Evolutionary conservation across 2,797 vertebrate genomes (phyloP).

Genomic region (Gymnopithys bicolor): DNA sequence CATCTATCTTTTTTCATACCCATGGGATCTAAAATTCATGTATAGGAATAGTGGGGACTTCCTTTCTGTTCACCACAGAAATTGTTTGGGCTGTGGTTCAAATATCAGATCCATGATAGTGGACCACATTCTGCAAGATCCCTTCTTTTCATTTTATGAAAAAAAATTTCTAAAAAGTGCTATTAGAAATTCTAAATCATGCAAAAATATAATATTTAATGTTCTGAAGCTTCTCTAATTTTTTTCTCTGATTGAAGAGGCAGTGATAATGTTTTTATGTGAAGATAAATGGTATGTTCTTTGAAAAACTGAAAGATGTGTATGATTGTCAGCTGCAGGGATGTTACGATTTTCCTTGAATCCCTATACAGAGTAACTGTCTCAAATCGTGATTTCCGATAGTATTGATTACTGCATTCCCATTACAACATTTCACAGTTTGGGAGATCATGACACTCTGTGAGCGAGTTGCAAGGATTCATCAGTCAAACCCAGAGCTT

Average conservation of each 20-base stretch:
- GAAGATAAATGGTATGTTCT: not conserved
- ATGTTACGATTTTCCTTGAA: not conserved
- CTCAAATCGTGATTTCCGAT: slow-evolving; percentile 66
- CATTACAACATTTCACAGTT: slow-evolving; percentile 59
- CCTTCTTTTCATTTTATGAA: not conserved
- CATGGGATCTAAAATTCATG: not conserved
- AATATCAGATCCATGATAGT: not conserved
- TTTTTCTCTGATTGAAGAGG: not conserved
- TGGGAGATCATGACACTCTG: slow-evolving; percentile 39
- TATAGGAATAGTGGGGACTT: not conserved
- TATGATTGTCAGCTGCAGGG: not conserved
- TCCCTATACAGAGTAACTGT: not conserved
- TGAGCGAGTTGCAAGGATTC: slow-evolving; percentile 3
- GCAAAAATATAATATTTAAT: not conserved
- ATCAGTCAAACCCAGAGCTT: not conserved
- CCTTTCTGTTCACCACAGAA: not conserved
- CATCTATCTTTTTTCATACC: not conserved
- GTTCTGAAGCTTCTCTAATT: not conserved
- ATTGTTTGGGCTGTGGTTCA: not conserved
- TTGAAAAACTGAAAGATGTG: not conserved
- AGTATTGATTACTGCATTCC: slow-evolving; percentile 74
- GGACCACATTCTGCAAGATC: not conserved
- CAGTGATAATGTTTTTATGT: not conserved
- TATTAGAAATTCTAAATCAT: not conserved
- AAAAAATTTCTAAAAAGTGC: not conserved